Percentiles rank a stretch among this genome's conserved stretches.
Evolutionary conservation across 2,797 vertebrate species (phyloP).

Genomic region (Oryzias sinensis): DNA sequence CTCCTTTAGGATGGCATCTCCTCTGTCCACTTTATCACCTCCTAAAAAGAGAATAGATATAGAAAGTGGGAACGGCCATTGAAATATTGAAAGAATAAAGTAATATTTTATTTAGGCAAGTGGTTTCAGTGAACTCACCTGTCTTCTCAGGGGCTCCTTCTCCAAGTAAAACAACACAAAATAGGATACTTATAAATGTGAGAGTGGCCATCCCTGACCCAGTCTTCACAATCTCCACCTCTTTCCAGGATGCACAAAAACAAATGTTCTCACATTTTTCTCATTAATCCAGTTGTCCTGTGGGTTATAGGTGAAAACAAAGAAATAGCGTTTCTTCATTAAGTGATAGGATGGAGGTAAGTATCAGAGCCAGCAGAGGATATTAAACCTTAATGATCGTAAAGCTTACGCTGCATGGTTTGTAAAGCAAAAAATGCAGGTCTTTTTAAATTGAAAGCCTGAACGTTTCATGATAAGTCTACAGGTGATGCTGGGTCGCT

Average conservation of each 20-base stretch:
- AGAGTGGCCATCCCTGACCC: slow-evolving; percentile 60
- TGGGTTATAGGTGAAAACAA: slow-evolving; percentile 22
- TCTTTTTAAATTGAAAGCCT: not conserved
- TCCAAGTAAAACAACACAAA: slow-evolving; percentile 66
- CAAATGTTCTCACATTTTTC: slow-evolving; percentile 55
- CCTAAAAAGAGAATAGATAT: slow-evolving; percentile 40
- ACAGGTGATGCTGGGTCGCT: too few relatives aligned
- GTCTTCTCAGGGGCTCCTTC: slow-evolving; percentile 51
- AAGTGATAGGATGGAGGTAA: slow-evolving; percentile 47
- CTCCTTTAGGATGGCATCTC: slow-evolving; percentile 69
- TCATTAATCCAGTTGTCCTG: slow-evolving; percentile 17
- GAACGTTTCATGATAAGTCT: not conserved
- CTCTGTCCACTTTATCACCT: slow-evolving; percentile 52
- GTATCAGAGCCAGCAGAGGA: slow-evolving; percentile 59
- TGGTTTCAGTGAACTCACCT: slow-evolving; percentile 61
- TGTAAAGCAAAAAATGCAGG: slow-evolving; percentile 22
- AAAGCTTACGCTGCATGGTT: slow-evolving; percentile 54
- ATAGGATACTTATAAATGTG: slow-evolving; percentile 55
- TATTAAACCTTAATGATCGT: slow-evolving; percentile 79
- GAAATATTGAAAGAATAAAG: not conserved
- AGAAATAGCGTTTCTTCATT: slow-evolving; percentile 8
- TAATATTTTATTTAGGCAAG: not conserved
- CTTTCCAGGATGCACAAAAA: slow-evolving; percentile 43
- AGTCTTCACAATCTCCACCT: slow-evolving; percentile 62
- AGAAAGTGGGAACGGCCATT: slow-evolving; percentile 2